Evolutionary conservation across 2,797 vertebrate genomes (phyloP), one percentile per base, ranked within the genome.

Genomic region (Rhyacichthys aspro): DNA sequence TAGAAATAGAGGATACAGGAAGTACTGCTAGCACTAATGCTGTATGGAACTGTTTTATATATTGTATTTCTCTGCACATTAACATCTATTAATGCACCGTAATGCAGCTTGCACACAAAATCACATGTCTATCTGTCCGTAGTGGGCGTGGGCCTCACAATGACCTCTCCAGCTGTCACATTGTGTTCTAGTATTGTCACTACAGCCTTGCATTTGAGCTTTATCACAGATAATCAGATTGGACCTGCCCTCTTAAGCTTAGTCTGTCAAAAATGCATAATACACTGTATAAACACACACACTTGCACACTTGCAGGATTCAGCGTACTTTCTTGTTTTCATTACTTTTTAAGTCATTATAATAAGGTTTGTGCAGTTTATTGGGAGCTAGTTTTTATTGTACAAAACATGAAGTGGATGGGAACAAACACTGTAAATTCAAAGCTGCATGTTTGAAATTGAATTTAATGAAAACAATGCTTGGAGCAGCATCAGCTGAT

Each of bases 131-230:
- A 19, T 70, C 38, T 70, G 76, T 83, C 74, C 58, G 16, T 43
- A 72, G 60, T 76, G 68, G 68, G 63, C 16, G 28, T 68, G 67
- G 78, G 59, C 70, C 74, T 73, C 60, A 45, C 62, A 60, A 33
- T 83, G 81, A 86, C 82, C 86, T 72, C 78, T 81, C 84, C 76
- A 86, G 82, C 83, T 88, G 86, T 84, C 79, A 82, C 85, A 72
- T 70, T 67, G 71, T 85, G 83, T 84, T 85, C 74, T 68, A 70
- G 68, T 73, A 72, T 81, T 85, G 74, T 77, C 71, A 72, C 71
- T 70, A 50, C 64, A 67, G 74, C 55, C 43, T 68, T 34, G 62
- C 60, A 45, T 75, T 84, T 69, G 43, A 78, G 64, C 69, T 14
- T 18, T 63, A 66, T 79, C 70, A 44, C 73, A 77, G 65, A 81